Evolutionary conservation across 2,797 vertebrate genomes (phyloP).

Genomic region (Orestias chungarensis): DNA sequence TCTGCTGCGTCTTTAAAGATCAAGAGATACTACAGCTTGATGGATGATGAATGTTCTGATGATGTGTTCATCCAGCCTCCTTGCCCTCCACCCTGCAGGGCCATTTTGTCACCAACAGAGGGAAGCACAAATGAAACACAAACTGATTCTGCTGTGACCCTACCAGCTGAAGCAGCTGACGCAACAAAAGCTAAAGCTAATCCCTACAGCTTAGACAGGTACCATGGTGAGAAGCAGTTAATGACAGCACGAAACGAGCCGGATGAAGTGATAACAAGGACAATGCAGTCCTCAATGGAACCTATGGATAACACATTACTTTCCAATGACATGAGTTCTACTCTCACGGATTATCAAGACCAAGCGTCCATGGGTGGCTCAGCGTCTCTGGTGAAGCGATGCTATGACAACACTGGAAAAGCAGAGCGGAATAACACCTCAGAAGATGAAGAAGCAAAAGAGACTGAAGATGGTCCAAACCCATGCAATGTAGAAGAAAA

Average conservation of each 20-base stretch:
- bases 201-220: slow-evolving; percentile 65
- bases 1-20: not conserved
- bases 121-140: slow-evolving; percentile 24
- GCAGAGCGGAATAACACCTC: not conserved
- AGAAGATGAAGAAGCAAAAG: slow-evolving; percentile 14
- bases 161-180: slow-evolving; percentile 49
- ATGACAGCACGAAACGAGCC: slow-evolving; percentile 43
- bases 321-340: slow-evolving; percentile 16
- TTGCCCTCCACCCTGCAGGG: slow-evolving; percentile 1
- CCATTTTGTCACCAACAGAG: slow-evolving; percentile 43
- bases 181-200: slow-evolving; percentile 68
- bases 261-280: slow-evolving; percentile 35
- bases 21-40: slow-evolving; percentile 30
- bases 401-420: slow-evolving; percentile 19
- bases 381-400: slow-evolving; percentile 14
- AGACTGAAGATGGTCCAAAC: slow-evolving; percentile 14
- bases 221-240: slow-evolving; percentile 52
- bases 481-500: slow-evolving; percentile 19
- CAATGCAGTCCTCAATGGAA: slow-evolving; percentile 23
- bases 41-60: slow-evolving; percentile 47
- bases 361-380: slow-evolving; percentile 27
- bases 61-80: slow-evolving; percentile 44
- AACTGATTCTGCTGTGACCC: slow-evolving; percentile 57
- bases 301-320: slow-evolving; percentile 15
- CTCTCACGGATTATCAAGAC: slow-evolving; percentile 16